These are phyloP conservation scores for Eleginops maclovinus DNA, from an alignment of 2,113 vertebrate genomes.

Conservation along the genomic window DNA sequence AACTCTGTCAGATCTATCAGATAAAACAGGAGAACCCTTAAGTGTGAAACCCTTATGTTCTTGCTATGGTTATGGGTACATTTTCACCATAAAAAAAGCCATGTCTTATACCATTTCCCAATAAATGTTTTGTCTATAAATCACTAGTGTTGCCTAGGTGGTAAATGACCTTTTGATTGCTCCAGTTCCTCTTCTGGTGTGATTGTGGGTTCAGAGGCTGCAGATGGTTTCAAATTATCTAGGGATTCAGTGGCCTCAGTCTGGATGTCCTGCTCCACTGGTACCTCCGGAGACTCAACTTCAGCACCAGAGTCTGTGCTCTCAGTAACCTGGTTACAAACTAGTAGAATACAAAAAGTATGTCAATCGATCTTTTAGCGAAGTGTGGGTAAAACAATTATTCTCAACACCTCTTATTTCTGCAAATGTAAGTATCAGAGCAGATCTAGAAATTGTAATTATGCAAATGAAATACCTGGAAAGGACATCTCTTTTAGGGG, in stretches of 20 bases:
- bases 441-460: background rate
- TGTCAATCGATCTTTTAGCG: background rate
- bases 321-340: constrained; percentile 36
- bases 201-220: constrained; percentile 18
- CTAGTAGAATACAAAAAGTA: constrained; percentile 24
- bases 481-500: constrained; percentile 28
- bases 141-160: background rate
- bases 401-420: background rate
- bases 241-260: constrained; percentile 18
- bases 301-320: constrained; percentile 16
- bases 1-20: constrained; percentile 79
- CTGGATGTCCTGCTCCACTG: constrained; percentile 2
- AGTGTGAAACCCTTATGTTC: background rate
- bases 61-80: background rate
- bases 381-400: background rate
- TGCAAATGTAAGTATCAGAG: background rate
- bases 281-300: constrained; percentile 23
- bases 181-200: constrained; percentile 57
- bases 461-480: constrained; percentile 43
- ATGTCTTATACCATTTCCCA: background rate
- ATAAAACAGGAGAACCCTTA: background rate
- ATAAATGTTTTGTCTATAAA: too few relatives aligned
- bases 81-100: background rate
- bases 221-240: constrained; percentile 15
- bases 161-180: constrained; percentile 67